Conservation (phyloP, 2,797 vertebrate species). For the Gambusia yucatana region DNA sequence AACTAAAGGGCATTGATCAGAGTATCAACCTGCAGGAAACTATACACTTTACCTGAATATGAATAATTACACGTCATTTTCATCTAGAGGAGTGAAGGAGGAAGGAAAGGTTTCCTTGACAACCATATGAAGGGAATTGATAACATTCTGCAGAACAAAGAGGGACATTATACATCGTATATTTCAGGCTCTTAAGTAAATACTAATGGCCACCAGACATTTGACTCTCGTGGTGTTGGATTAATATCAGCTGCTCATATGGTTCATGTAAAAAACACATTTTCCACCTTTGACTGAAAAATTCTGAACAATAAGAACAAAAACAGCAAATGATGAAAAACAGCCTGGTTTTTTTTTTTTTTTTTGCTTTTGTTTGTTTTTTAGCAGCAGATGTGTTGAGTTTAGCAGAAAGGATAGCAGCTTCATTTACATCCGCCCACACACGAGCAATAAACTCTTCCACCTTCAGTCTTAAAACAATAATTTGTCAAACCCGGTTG, state of each 20-base stretch:
- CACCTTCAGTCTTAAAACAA: slow-evolving; percentile 20
- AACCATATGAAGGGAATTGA: slow-evolving; percentile 52
- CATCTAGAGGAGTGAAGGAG: slow-evolving; percentile 38
- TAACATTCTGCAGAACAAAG: slow-evolving; percentile 36
- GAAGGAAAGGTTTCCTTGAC: slow-evolving; percentile 67
- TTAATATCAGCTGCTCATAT: no score
- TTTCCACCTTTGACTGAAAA: background rate
- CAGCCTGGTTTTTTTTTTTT: background rate
- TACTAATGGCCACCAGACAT: background rate
- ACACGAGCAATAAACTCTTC: slow-evolving; percentile 7
- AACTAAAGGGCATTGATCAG: background rate
- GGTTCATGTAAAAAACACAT: background rate
- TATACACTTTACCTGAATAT: background rate
- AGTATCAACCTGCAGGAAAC: slow-evolving; percentile 1
- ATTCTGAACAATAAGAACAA: background rate
- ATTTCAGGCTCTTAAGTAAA: background rate
- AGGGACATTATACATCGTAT: slow-evolving; percentile 29
- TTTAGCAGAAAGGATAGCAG: slow-evolving; percentile 11
- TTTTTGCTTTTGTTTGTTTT: background rate
- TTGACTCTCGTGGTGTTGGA: background rate
- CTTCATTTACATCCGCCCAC: slow-evolving; percentile 35
- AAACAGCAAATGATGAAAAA: background rate
- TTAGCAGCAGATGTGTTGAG: slow-evolving; percentile 24
- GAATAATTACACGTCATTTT: slow-evolving; percentile 21
- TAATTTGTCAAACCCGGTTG: slow-evolving; percentile 7